These are phyloP conservation scores for Hypocryptadius cinnamomeus DNA, from an alignment of 2,113 vertebrate genomes.

Conservation along the genomic window DNA sequence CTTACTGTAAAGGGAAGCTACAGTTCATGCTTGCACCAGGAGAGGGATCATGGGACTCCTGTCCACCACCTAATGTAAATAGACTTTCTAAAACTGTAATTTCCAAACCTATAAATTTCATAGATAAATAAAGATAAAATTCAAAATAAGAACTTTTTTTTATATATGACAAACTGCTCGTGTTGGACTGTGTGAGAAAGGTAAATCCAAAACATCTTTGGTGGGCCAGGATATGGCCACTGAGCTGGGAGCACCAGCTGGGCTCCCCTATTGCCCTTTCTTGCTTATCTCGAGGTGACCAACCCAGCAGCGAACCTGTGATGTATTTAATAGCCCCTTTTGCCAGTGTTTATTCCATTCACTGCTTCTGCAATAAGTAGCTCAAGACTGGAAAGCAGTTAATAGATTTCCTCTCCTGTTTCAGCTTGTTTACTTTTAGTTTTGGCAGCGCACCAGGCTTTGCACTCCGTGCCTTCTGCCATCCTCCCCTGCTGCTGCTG, in stretches of 20 bases:
- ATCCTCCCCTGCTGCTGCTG: neutral
- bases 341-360: neutral
- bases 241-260: neutral
- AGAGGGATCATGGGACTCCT: neutral
- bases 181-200: neutral
- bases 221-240: neutral
- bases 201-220: neutral
- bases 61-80: neutral
- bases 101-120: neutral
- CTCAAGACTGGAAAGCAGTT: slow-evolving; percentile 10
- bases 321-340: neutral
- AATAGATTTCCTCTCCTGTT: slow-evolving; percentile 30
- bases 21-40: neutral
- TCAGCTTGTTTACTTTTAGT: slow-evolving; percentile 32
- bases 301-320: neutral
- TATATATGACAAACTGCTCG: neutral
- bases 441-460: neutral
- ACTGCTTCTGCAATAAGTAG: neutral
- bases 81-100: neutral
- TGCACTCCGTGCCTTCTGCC: neutral
- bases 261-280: neutral
- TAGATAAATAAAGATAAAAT: neutral
- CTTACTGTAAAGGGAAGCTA: neutral
- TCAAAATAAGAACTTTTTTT: neutral
- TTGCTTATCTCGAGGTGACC: neutral